Evolutionary conservation across 2,113 vertebrate species (phyloP).

Genomic region (Austrofundulus limnaeus): DNA sequence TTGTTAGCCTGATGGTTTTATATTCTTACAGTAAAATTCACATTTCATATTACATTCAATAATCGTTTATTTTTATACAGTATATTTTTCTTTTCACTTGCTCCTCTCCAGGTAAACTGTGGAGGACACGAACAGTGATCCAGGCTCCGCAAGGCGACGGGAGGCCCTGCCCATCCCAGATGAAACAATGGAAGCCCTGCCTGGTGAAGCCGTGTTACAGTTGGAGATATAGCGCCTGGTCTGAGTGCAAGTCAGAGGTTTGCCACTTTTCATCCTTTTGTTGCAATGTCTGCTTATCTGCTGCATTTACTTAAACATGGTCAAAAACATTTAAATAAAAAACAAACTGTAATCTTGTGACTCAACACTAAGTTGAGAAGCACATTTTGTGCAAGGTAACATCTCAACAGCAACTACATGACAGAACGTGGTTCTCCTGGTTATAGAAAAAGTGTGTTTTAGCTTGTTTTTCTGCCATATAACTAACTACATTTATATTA

Average conservation of each 20-base stretch:
- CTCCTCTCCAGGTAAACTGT: slow-evolving; percentile 85
- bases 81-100: neutral
- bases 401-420: no score
- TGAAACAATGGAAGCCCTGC: slow-evolving; percentile 96
- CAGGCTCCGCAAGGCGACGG: slow-evolving; percentile 95
- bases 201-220: slow-evolving; percentile 92
- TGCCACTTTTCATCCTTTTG: neutral
- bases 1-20: neutral
- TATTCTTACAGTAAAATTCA: no score
- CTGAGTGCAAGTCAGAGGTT: slow-evolving; percentile 91
- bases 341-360: no score
- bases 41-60: neutral
- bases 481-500: no score
- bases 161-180: slow-evolving; percentile 87
- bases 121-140: slow-evolving; percentile 84
- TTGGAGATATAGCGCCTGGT: slow-evolving; percentile 92
- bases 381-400: no score
- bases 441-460: no score
- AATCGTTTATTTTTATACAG: slow-evolving; percentile 1
- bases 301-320: no score
- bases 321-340: no score
- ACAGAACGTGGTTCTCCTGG: no score
- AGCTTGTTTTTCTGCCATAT: no score
- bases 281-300: neutral
- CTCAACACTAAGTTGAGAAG: no score